These are phyloP conservation scores for Meteorus cinctellus DNA, from an alignment of 2,888 invertebrate genomes.

Conservation along the genomic window DNA sequence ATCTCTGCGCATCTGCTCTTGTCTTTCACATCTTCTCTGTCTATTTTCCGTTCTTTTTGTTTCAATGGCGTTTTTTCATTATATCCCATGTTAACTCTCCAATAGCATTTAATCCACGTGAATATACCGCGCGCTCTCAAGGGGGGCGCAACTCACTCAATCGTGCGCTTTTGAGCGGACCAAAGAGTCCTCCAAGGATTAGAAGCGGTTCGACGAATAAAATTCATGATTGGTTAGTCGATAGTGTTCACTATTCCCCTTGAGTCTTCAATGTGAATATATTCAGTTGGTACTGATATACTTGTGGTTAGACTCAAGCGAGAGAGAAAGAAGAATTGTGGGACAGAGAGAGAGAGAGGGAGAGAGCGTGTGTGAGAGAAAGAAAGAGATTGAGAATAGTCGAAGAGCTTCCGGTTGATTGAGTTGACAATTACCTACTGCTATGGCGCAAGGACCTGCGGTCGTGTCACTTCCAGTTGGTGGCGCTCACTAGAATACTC, in stretches of 20 bases:
- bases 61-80: constrained; percentile 6
- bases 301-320: constrained; percentile 27
- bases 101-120: constrained; percentile 27
- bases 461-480: constrained; percentile 38
- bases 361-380: constrained; percentile 32
- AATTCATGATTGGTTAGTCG: constrained; percentile 68
- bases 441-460: constrained; percentile 42
- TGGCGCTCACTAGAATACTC: constrained; percentile 30
- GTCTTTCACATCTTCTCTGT: not conserved
- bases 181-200: constrained; percentile 68
- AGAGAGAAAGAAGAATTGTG: constrained; percentile 50
- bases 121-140: constrained; percentile 1
- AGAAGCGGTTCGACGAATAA: constrained; percentile 61
- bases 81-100: constrained; percentile 5
- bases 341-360: constrained; percentile 54
- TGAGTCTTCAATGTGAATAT: not conserved
- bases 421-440: constrained; percentile 61
- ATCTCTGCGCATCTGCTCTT: constrained; percentile 14
- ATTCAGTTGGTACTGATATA: constrained; percentile 26
- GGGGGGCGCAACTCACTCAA: constrained; percentile 16
- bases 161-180: constrained; percentile 30
- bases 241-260: constrained; percentile 54
- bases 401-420: constrained; percentile 63
- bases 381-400: constrained; percentile 50
- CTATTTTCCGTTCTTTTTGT: not conserved